A percentile compares a stretch with the other conserved stretches of the same genome.
Evolutionary conservation across 2,113 vertebrate genomes (phyloP).

Genomic region (Perca schrenkii): DNA sequence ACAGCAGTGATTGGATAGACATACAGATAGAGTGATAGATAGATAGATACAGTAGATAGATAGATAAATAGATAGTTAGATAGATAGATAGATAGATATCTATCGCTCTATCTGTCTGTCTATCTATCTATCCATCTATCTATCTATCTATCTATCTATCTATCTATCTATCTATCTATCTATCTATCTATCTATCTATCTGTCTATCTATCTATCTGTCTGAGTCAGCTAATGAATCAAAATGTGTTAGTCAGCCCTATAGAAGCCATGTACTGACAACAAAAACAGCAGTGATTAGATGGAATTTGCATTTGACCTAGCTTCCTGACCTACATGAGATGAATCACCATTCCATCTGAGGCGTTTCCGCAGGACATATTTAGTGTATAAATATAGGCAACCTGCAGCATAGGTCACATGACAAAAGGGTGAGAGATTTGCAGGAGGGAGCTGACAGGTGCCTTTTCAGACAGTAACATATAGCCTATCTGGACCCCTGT

Average conservation of each 20-base stretch:
- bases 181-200: background rate
- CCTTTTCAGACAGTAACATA: constrained; percentile 14
- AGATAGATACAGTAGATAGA: too few species aligned
- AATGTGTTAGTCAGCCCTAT: background rate
- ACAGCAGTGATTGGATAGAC: too few species aligned
- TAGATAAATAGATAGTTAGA: too few species aligned
- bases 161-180: background rate
- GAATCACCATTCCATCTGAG: constrained; percentile 47
- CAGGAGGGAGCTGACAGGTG: constrained; percentile 28
- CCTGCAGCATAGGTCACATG: background rate
- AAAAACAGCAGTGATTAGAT: constrained; percentile 4
- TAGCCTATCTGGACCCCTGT: background rate
- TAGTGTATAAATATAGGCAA: constrained; percentile 32
- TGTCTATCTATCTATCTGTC: background rate
- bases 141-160: background rate
- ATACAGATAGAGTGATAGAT: too few species aligned
- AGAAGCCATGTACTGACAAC: background rate
- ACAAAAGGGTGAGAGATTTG: background rate
- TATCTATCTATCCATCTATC: constrained; percentile 1
- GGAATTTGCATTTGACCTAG: constrained; percentile 27
- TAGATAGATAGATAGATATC: too few species aligned
- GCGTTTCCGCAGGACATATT: constrained; percentile 18
- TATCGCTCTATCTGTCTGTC: background rate
- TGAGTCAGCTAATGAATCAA: constrained; percentile 10
- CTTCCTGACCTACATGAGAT: constrained; percentile 19